Evolutionary conservation across 1,140 invertebrate species (phyloP).

Genomic region (Camponotus floridanus): DNA sequence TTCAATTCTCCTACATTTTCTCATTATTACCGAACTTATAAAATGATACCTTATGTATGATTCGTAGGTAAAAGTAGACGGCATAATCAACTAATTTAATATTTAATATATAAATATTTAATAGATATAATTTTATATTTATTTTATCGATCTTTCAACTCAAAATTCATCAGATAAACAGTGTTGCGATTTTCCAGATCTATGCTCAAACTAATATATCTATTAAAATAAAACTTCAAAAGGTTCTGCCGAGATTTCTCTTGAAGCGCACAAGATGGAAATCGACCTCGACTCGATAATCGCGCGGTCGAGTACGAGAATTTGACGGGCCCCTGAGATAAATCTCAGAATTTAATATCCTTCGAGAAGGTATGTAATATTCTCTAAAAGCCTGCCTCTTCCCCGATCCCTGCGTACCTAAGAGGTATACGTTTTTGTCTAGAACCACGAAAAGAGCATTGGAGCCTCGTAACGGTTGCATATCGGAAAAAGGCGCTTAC

Average conservation of each 20-base stretch:
- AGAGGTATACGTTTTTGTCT: constrained; percentile 62
- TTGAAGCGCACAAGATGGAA: constrained; percentile 50
- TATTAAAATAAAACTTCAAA: constrained; percentile 51
- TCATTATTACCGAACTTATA: background rate
- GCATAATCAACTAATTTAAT: background rate
- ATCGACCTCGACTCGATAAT: constrained; percentile 65
- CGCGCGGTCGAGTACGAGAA: constrained; percentile 66
- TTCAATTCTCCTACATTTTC: background rate
- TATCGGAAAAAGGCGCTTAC: constrained; percentile 49
- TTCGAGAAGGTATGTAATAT: constrained; percentile 83
- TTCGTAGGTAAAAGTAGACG: background rate
- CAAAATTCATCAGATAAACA: constrained; percentile 21
- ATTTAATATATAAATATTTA: background rate
- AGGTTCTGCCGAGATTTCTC: constrained; percentile 43
- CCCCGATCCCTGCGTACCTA: background rate
- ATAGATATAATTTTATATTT: background rate
- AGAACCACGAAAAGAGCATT: constrained; percentile 53
- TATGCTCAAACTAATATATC: constrained; percentile 47
- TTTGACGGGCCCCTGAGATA: constrained; percentile 75
- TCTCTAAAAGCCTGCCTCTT: constrained; percentile 77
- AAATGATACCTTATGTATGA: background rate
- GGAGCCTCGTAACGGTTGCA: constrained; percentile 28
- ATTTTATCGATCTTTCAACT: background rate
- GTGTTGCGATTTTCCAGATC: constrained; percentile 22
- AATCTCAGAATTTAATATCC: constrained; percentile 85